Evolutionary conservation across 2,797 vertebrate genomes (phyloP).

Genomic region (Phoebastria nigripes): DNA sequence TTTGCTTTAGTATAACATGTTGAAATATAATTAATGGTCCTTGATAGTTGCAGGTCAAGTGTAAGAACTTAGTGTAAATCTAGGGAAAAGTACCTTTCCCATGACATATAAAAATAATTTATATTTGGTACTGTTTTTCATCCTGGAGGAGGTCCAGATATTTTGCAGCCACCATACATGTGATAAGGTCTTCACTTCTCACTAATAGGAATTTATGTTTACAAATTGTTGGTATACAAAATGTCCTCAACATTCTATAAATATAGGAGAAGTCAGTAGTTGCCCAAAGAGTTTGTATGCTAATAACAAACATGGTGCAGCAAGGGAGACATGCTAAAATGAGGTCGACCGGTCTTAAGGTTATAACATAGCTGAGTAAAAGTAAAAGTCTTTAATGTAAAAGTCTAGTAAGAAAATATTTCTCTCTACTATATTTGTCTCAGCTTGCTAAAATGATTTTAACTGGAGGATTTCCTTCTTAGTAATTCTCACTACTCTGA

Average conservation of each 20-base stretch:
- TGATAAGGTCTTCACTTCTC: neutral
- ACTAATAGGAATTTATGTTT: neutral
- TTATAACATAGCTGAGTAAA: neutral
- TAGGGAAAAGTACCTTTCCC: neutral
- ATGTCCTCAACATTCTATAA: fast-evolving
- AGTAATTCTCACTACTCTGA: neutral
- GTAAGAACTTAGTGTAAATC: neutral
- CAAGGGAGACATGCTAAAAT: neutral
- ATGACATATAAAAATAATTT: neutral
- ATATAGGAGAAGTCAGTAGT: fast-evolving
- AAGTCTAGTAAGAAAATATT: neutral
- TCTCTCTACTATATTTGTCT: neutral
- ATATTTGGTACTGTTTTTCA: neutral
- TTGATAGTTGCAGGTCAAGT: conserved; percentile 29
- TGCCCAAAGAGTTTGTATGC: neutral
- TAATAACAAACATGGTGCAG: neutral
- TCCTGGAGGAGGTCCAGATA: neutral
- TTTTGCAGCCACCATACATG: neutral
- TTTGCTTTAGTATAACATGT: neutral
- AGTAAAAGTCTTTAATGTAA: neutral
- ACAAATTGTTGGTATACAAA: neutral
- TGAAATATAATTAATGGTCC: conserved; percentile 4
- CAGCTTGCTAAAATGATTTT: neutral
- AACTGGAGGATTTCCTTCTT: neutral
- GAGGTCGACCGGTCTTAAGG: neutral